phyloP scores from a whole-genome alignment of 2,113 vertebrate genomes.

The Peromyscus leucopus region DNA sequence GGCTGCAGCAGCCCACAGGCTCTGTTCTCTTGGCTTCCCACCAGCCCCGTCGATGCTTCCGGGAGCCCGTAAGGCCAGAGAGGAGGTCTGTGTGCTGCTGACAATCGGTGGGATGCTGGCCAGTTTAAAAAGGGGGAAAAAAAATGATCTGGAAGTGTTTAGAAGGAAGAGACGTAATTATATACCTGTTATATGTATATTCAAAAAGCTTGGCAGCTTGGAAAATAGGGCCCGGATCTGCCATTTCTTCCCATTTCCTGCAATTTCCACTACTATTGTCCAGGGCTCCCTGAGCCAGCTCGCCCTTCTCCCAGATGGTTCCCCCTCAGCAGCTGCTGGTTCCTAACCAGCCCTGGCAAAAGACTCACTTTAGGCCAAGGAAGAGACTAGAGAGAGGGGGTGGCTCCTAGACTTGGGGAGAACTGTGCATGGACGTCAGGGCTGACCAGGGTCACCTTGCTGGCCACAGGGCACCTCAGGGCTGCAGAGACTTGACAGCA shows the following conservation, averaged over 20 bases:
- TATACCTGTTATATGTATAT: not conserved
- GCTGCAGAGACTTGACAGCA: not conserved
- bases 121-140: not conserved
- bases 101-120: not conserved
- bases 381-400: not conserved
- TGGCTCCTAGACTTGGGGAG: not conserved
- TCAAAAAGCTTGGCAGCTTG: not conserved
- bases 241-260: slow-evolving; percentile 28
- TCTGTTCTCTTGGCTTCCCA: not conserved
- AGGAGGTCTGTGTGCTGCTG: not conserved
- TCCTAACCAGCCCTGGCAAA: not conserved
- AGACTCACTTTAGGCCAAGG: not conserved
- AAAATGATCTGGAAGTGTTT: not conserved
- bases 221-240: not conserved
- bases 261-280: slow-evolving; percentile 32
- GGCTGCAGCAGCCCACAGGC: not conserved
- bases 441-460: not conserved
- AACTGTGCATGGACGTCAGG: accelerated
- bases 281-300: not conserved
- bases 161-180: not conserved
- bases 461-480: not conserved
- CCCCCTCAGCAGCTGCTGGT: not conserved
- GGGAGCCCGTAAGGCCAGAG: not conserved
- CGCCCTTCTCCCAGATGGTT: not conserved
- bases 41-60: not conserved